Evolutionary conservation across 2,888 invertebrate genomes (phyloP), one percentile per base, ranked within the genome.

Genomic region (Mythimna impura): DNA sequence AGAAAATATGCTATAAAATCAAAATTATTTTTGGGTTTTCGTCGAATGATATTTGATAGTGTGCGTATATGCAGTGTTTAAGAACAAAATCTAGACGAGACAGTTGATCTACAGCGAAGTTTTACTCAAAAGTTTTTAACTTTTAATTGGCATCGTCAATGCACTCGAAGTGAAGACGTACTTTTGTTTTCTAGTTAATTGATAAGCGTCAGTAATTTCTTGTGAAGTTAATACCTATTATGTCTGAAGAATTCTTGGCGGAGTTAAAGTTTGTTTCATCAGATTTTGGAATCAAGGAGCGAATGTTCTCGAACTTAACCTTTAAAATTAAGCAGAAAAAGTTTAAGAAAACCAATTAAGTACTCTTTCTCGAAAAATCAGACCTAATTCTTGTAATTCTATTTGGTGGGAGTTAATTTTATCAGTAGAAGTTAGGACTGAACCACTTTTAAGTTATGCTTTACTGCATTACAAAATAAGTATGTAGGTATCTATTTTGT

Each of bases 101-200:
- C 64, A 67, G 40, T 69, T 64, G 60, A 68, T 67, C 47, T 22
- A 36, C 8, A 54, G 17, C 25, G 2, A 60, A 78, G 73, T 69
- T 73, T 43, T 20, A 6, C 43, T 66, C 57, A 58, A 78, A 66
- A 62, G 22, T 58, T 72, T 40, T 57, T 63, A 57, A 82, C 54
- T 82, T 78, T 80, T 83, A 83, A 83, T 83, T 80, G 58, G 43
- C 50, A 68, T 62, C 55, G 47, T 58, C 65, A 81, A 72, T 82
- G 75, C 72, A 69, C 70, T 80, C 63, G 40, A 84, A 66, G 43
- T 61, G 69, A 66, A 66, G 30, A 73, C 40, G 62, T 66, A 52
- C 52, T 68, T 61, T 62, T 65, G 34, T 61, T 67, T 67, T 78
- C 34, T 66, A 78, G 78, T 82, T 68, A 62, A 68, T 78, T 62